Evolutionary conservation across 2,797 vertebrate genomes (phyloP).

Genomic region (Poeciliopsis gracilis): DNA sequence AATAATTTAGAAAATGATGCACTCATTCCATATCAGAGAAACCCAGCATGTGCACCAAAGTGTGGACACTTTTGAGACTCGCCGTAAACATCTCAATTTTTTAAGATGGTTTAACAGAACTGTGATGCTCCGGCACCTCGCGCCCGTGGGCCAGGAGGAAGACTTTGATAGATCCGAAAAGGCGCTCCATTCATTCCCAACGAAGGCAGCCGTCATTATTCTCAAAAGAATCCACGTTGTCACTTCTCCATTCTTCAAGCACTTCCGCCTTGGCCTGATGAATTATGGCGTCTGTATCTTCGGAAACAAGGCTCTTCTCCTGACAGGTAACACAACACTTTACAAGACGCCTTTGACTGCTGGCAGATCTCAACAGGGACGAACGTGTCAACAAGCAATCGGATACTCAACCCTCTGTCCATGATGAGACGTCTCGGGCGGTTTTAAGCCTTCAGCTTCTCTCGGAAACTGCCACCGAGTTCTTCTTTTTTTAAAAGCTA

Average conservation of each 20-base stretch:
- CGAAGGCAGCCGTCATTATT: slow-evolving; percentile 84
- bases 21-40: neutral
- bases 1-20: neutral
- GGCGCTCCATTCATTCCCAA: slow-evolving; percentile 80
- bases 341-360: slow-evolving; percentile 74
- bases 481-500: slow-evolving; percentile 32
- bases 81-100: slow-evolving; percentile 40
- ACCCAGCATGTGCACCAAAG: neutral
- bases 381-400: slow-evolving; percentile 74
- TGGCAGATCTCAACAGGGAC: slow-evolving; percentile 70
- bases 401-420: slow-evolving; percentile 76
- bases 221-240: slow-evolving; percentile 83
- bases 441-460: slow-evolving; percentile 67
- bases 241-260: slow-evolving; percentile 85
- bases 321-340: slow-evolving; percentile 85
- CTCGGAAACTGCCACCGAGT: slow-evolving; percentile 38
- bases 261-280: slow-evolving; percentile 76
- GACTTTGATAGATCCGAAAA: slow-evolving; percentile 79
- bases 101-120: slow-evolving; percentile 44
- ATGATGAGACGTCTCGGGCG: slow-evolving; percentile 71
- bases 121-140: slow-evolving; percentile 57
- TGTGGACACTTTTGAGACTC: neutral
- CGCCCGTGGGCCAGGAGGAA: slow-evolving; percentile 76
- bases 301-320: slow-evolving; percentile 77
- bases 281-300: slow-evolving; percentile 81